These are phyloP conservation scores for Odontophorus gujanensis DNA, from an alignment of 2,113 vertebrate genomes.

Conservation along the genomic window DNA sequence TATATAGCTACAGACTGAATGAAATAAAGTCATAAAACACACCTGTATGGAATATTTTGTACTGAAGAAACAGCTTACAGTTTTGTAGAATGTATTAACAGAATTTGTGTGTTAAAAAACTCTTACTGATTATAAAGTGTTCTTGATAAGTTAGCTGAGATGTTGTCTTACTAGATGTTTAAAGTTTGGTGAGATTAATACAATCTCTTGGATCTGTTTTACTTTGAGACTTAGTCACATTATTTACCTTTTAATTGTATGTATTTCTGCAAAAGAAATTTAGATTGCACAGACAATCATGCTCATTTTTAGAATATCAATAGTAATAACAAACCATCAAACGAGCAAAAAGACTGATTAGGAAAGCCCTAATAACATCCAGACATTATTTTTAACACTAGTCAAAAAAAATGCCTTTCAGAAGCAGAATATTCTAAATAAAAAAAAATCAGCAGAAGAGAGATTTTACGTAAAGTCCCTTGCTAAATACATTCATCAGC, in stretches of 20 bases:
- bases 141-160: neutral
- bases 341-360: neutral
- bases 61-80: neutral
- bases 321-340: neutral
- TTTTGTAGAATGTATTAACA: neutral
- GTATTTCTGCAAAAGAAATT: neutral
- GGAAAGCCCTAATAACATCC: neutral
- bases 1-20: neutral
- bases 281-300: neutral
- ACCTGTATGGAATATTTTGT: neutral
- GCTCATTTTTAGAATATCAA: neutral
- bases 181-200: neutral
- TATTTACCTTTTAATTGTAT: neutral
- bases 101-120: neutral
- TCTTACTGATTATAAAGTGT: neutral
- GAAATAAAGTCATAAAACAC: neutral
- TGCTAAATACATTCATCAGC: conserved; percentile 39
- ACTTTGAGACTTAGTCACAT: conserved; percentile 16
- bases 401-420: conserved; percentile 51
- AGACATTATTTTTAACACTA: conserved; percentile 33
- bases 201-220: neutral
- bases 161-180: neutral
- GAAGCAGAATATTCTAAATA: conserved; percentile 39
- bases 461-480: conserved; percentile 19
- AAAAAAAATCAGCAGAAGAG: conserved; percentile 27